phyloP scores from a whole-genome alignment of 2,888 invertebrate genomes.

The Euplexia lucipara region DNA sequence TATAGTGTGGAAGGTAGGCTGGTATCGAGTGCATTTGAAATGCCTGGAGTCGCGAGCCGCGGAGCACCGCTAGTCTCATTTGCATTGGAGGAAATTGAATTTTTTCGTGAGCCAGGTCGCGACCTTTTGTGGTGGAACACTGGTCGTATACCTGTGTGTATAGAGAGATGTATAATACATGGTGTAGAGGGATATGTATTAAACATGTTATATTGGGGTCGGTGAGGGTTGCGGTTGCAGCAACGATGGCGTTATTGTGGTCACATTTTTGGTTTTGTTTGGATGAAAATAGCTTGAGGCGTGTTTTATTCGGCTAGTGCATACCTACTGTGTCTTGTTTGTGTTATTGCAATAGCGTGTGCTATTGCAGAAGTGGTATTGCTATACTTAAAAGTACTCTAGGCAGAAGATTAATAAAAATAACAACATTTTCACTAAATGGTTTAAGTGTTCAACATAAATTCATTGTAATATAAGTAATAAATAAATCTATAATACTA shows the following conservation, averaged over 20 bases:
- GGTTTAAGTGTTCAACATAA: no score
- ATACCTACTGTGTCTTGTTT: neutral
- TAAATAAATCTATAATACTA: neutral
- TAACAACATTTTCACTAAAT: no score
- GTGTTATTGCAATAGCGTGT: no score
- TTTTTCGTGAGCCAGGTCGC: conserved; percentile 39
- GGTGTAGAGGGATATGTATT: no score
- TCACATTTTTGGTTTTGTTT: neutral
- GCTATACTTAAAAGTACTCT: no score
- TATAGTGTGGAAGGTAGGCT: neutral
- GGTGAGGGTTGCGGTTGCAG: neutral
- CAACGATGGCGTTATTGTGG: conserved; percentile 3
- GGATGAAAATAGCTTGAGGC: neutral
- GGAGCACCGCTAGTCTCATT: conserved; percentile 34
- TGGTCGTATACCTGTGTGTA: neutral
- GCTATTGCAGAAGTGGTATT: no score
- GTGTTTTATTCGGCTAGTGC: neutral
- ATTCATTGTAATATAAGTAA: neutral
- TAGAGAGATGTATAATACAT: neutral
- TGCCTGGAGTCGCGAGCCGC: conserved; percentile 16
- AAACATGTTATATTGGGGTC: neutral
- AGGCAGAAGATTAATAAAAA: no score
- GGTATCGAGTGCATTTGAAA: conserved; percentile 42
- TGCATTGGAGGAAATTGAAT: conserved; percentile 56
- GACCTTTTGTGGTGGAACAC: conserved; percentile 25